phyloP scores from a whole-genome alignment of 2,113 vertebrate genomes.

The Bambusicola thoracicus region DNA sequence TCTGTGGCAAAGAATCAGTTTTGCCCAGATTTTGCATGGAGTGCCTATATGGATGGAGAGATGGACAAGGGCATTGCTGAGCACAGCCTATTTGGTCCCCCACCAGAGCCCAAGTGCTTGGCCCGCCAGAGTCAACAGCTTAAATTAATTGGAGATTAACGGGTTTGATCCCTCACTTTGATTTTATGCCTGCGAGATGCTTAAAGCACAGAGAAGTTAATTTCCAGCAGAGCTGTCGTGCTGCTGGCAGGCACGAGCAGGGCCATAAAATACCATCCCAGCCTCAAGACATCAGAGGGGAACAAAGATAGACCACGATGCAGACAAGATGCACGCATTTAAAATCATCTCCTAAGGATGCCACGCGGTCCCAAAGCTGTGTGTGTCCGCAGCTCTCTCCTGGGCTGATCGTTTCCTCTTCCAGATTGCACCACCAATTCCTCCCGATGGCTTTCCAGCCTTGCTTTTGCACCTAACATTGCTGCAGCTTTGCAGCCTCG shows the following conservation, averaged over 20 bases:
- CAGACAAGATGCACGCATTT: conserved; percentile 14
- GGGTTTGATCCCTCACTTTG: not conserved
- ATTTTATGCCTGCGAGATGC: not conserved
- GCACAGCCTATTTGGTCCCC: not conserved
- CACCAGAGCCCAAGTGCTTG: not conserved
- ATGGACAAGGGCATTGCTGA: not conserved
- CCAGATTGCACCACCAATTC: not conserved
- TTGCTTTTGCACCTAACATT: not conserved
- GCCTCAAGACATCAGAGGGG: conserved; percentile 42
- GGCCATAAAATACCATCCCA: conserved; percentile 6
- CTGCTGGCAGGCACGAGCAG: not conserved
- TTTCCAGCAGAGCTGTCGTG: conserved; percentile 1
- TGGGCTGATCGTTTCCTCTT: not conserved
- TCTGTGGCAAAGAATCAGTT: not conserved
- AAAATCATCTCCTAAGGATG: not conserved
- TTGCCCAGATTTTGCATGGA: not conserved
- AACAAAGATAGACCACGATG: conserved; percentile 57
- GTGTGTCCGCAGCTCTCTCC: not conserved
- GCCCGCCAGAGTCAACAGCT: rapidly evolving
- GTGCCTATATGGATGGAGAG: not conserved
- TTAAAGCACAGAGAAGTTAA: not conserved
- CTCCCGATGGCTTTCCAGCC: not conserved
- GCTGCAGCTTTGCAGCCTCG: not conserved
- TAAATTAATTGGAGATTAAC: conserved; percentile 10
- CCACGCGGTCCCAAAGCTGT: not conserved